Percentiles rank a stretch among this genome's conserved stretches.
These are phyloP conservation scores for Diadromus collaris DNA, from an alignment of 2,888 invertebrate genomes.

Conservation along the genomic window DNA sequence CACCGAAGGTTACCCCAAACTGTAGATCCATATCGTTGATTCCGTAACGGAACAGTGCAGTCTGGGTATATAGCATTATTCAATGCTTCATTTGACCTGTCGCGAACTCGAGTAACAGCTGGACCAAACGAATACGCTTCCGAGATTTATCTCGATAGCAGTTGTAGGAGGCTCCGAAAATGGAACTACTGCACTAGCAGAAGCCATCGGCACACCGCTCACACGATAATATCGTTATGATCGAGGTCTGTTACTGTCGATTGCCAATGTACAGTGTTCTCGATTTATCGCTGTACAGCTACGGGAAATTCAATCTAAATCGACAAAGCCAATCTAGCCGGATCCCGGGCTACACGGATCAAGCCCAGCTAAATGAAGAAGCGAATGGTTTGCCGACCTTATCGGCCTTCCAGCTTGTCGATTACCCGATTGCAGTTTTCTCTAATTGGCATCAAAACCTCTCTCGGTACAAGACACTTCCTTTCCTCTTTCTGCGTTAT, in stretches of 20 bases:
- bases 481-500: constrained; percentile 10
- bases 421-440: constrained; percentile 39
- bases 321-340: constrained; percentile 50
- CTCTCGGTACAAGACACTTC: constrained; percentile 3
- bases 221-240: constrained; percentile 49
- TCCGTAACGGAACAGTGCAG: background rate
- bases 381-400: background rate
- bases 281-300: constrained; percentile 45
- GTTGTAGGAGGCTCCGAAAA: constrained; percentile 6
- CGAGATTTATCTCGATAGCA: constrained; percentile 28
- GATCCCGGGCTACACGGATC: constrained; percentile 29
- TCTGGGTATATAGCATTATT: background rate
- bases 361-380: constrained; percentile 12
- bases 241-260: constrained; percentile 32
- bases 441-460: constrained; percentile 55
- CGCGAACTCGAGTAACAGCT: constrained; percentile 34
- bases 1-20: constrained; percentile 15
- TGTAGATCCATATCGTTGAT: constrained; percentile 2
- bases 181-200: constrained; percentile 29
- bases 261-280: constrained; percentile 37
- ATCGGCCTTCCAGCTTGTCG: constrained; percentile 25
- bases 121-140: constrained; percentile 19
- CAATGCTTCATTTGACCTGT: constrained; percentile 9
- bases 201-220: constrained; percentile 40
- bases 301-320: constrained; percentile 53